Evolutionary conservation across 1,140 invertebrate species (phyloP), one percentile per base, ranked within the genome.

Genomic region (Planococcus citri): DNA sequence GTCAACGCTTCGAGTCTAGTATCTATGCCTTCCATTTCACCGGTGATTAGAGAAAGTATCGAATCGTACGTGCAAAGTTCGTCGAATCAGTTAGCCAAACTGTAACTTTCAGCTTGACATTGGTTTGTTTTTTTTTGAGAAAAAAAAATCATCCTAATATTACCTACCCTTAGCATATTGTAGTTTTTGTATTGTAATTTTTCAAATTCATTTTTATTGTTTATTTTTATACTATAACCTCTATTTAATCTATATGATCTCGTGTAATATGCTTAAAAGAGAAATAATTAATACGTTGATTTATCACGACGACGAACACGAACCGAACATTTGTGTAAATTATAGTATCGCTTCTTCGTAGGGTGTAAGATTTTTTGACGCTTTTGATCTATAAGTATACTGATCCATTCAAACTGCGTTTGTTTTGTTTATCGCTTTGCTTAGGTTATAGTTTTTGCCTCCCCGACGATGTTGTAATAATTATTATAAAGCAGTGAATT

Each of bases 21-120:
- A 25, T 24, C 60, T 4, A 27, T 64, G 25, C 25, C 60, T 21
- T 25, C 60, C 9, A 27, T 64, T 25, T 64, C 60, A 14, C 21
- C 60, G 9, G 60, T 64, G 12, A 64, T 64, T 27, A 10, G 60
- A 12, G 25, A 64, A 4, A 20, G 60, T 25, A 64, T 64, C 20
- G 22, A 64, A 27, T 22, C 60, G 1, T 64, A 64, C 17, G 25
- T 64, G 10, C 25, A 24, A 64, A 27, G 17, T 17, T 64, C 60
- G 1, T 24, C 60, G 8, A 64, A 22, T 27, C 60, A 64, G 9
- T 64, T 64, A 20, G 60, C 25, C 1, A 64, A 64, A 25, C 25
- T 64, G 17, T 64, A 64, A 64, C 21, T 64, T 64, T 64, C 25
- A 64, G n/a, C n/a, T n/a, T n/a, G n/a, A n/a, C n/a, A n/a, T n/a